These are phyloP conservation scores for Orchestes rusci DNA, from an alignment of 2,888 invertebrate species.

Conservation along the genomic window DNA sequence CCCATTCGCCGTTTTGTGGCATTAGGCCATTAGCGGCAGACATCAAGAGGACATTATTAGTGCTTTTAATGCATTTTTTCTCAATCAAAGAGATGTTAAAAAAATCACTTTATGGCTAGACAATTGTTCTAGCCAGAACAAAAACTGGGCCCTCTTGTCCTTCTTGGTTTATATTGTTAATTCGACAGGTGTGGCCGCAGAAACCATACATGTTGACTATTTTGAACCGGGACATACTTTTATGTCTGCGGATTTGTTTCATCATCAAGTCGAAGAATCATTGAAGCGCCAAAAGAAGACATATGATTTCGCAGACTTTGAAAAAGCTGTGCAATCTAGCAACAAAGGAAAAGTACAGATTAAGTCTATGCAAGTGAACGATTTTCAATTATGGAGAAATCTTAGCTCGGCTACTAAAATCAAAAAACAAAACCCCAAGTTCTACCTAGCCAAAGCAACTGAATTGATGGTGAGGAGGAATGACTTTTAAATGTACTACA, in stretches of 20 bases:
- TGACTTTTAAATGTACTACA: too few relatives aligned
- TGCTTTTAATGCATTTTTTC: background rate
- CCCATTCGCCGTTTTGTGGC: background rate
- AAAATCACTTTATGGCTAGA: background rate
- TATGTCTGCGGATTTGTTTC: slow-evolving; percentile 1
- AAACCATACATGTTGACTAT: background rate
- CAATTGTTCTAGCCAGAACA: background rate
- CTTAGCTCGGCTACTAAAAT: too few relatives aligned
- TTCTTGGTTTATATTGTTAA: background rate
- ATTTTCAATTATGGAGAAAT: too few relatives aligned
- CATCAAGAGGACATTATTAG: background rate
- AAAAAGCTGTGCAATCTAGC: background rate
- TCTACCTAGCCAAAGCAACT: too few relatives aligned
- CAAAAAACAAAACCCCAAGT: too few relatives aligned
- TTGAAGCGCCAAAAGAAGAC: background rate
- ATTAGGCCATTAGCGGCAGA: background rate
- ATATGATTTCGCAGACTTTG: slow-evolving; percentile 2
- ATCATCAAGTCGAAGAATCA: slow-evolving; percentile 6
- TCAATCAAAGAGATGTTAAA: background rate
- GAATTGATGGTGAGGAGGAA: too few relatives aligned
- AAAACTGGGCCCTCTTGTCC: background rate
- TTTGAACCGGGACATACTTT: slow-evolving; percentile 3
- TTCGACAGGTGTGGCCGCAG: background rate
- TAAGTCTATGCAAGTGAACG: too few relatives aligned
- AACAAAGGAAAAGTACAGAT: background rate